phyloP scores from a whole-genome alignment of 2,888 invertebrate species.

The Nomada ruficornis region DNA sequence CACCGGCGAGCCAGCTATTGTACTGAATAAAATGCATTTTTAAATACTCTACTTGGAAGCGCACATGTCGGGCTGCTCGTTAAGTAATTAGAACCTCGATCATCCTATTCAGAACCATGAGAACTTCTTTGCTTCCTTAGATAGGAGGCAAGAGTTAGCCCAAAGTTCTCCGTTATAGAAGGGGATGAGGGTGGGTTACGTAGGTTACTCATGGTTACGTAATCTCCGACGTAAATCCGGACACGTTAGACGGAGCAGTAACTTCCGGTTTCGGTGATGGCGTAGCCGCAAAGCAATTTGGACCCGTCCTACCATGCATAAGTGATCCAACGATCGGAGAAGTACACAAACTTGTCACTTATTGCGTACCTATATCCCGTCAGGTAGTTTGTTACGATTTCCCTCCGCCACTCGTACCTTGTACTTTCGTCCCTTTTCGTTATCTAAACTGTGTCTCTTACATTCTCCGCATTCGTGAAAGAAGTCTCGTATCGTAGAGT shows the following conservation, averaged over 20 bases:
- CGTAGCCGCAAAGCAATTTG: slow-evolving; percentile 73
- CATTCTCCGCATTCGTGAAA: slow-evolving; percentile 26
- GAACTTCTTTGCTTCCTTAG: slow-evolving; percentile 11
- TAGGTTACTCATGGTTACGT: slow-evolving; percentile 54
- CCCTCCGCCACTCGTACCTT: background rate
- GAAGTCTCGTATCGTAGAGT: slow-evolving; percentile 63
- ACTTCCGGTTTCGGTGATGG: slow-evolving; percentile 72
- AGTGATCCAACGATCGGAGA: slow-evolving; percentile 74
- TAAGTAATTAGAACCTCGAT: background rate
- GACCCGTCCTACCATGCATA: slow-evolving; percentile 74
- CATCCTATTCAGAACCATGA: background rate
- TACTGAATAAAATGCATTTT: background rate
- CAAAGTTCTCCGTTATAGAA: background rate
- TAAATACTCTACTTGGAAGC: background rate
- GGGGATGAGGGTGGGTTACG: slow-evolving; percentile 44
- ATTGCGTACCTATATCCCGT: slow-evolving; percentile 74
- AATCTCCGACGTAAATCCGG: slow-evolving; percentile 70
- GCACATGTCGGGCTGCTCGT: background rate
- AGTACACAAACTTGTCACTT: slow-evolving; percentile 81
- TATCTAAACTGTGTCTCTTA: background rate
- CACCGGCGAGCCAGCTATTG: background rate
- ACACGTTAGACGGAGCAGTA: slow-evolving; percentile 68
- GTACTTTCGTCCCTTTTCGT: background rate
- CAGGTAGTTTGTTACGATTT: slow-evolving; percentile 60
- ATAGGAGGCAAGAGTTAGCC: background rate